These are phyloP conservation scores for Drepana arcuata DNA, from an alignment of 1,140 invertebrate species.

Conservation along the genomic window DNA sequence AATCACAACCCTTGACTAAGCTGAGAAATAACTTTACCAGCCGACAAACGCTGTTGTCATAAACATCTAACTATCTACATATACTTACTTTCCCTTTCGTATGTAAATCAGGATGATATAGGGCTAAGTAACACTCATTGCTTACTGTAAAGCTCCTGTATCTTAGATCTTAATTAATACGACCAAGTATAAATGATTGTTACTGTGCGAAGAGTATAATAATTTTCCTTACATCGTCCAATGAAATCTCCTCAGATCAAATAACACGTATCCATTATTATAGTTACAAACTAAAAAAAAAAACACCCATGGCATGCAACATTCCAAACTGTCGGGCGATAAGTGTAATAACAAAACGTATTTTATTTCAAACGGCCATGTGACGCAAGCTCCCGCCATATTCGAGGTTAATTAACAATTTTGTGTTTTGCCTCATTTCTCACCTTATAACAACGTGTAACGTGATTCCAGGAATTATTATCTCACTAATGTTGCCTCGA, in stretches of 20 bases:
- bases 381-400: slow-evolving; percentile 22
- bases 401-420: slow-evolving; percentile 57
- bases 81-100: too few relatives aligned
- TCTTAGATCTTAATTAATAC: too few relatives aligned
- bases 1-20: too few relatives aligned
- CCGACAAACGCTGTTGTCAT: too few relatives aligned
- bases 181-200: too few relatives aligned
- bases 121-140: too few relatives aligned
- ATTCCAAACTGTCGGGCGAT: slow-evolving; percentile 26
- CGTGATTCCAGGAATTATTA: slow-evolving; percentile 53
- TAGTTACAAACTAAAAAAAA: slow-evolving; percentile 9
- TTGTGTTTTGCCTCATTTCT: slow-evolving; percentile 34
- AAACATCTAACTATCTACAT: too few relatives aligned
- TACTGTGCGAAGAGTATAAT: too few relatives aligned
- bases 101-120: too few relatives aligned
- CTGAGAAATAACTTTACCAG: too few relatives aligned
- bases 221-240: too few relatives aligned
- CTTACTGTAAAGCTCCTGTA: too few relatives aligned
- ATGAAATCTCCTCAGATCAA: slow-evolving; percentile 9
- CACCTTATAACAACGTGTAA: slow-evolving; percentile 36
- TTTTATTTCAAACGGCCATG: slow-evolving; percentile 31
- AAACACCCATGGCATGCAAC: slow-evolving; percentile 7
- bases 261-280: slow-evolving; percentile 9
- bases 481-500: slow-evolving; percentile 41
- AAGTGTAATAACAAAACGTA: slow-evolving; percentile 30